phyloP scores from a whole-genome alignment of 2,113 vertebrate species.

The Peromyscus maniculatus region DNA sequence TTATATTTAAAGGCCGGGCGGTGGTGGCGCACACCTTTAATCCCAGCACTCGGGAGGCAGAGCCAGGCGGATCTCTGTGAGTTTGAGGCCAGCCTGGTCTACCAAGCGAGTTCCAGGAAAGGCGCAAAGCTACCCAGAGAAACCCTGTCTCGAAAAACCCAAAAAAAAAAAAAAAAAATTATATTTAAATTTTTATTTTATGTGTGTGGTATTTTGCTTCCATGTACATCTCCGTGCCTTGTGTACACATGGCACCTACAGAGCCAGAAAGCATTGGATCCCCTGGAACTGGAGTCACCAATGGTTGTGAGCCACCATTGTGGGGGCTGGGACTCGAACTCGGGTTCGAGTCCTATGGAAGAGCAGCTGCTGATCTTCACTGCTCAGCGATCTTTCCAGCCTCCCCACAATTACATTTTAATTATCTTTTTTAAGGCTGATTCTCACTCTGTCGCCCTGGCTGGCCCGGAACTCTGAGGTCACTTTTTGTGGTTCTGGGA shows the following conservation, averaged over 20 bases:
- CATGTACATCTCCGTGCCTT: too few species aligned
- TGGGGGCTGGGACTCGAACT: neutral
- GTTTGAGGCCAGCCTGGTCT: too few species aligned
- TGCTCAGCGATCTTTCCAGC: too few species aligned
- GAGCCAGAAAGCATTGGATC: neutral
- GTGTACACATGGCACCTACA: neutral
- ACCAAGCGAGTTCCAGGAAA: too few species aligned
- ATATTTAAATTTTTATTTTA: neutral
- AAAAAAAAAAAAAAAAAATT: too few species aligned
- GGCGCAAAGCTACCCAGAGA: too few species aligned
- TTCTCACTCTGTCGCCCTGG: neutral
- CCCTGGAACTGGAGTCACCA: neutral
- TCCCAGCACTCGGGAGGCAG: too few species aligned
- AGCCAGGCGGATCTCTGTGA: too few species aligned
- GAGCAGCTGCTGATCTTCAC: neutral
- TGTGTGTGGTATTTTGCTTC: neutral
- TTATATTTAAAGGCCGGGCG: neutral
- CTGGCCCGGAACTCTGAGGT: neutral
- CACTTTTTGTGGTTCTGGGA: neutral
- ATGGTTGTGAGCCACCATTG: neutral
- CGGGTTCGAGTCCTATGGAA: too few species aligned
- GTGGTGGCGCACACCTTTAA: too few species aligned
- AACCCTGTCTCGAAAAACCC: too few species aligned
- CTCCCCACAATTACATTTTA: neutral
- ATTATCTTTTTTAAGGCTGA: neutral